phyloP scores from a whole-genome alignment of 2,113 vertebrate species.

The Climacteris rufus region DNA sequence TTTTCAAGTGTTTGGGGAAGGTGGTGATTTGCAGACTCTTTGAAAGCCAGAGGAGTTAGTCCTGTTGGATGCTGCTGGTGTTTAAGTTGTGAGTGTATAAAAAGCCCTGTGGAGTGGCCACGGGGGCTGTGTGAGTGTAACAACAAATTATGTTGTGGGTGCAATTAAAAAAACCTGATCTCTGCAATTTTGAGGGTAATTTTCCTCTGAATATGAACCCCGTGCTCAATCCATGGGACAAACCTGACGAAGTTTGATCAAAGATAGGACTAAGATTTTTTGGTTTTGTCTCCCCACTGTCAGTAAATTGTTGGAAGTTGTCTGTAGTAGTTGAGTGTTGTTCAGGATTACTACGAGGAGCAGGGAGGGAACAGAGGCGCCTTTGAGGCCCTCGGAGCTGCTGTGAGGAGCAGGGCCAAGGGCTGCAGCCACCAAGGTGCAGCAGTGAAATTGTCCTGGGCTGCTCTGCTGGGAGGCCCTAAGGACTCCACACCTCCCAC shows the following conservation, averaged over 20 bases:
- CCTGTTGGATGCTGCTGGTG: not conserved
- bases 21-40: not conserved
- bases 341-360: not conserved
- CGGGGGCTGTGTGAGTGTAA: not conserved
- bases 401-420: not conserved
- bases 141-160: not conserved
- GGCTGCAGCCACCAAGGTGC: not conserved
- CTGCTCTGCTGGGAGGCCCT: not conserved
- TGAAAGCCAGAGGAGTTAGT: not conserved
- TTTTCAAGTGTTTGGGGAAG: not conserved
- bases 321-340: not conserved
- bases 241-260: not conserved
- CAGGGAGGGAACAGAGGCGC: not conserved
- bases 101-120: not conserved
- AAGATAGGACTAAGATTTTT: not conserved
- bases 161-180: not conserved
- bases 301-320: not conserved
- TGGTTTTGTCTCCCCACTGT: not conserved
- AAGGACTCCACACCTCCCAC: not conserved
- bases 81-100: not conserved
- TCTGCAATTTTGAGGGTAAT: accelerated
- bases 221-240: not conserved
- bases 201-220: not conserved
- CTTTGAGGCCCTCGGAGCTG: not conserved
- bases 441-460: not conserved